Evolutionary conservation across 1,140 invertebrate genomes (phyloP), one percentile per base, ranked within the genome.

Genomic region (Gryllus bimaculatus): DNA sequence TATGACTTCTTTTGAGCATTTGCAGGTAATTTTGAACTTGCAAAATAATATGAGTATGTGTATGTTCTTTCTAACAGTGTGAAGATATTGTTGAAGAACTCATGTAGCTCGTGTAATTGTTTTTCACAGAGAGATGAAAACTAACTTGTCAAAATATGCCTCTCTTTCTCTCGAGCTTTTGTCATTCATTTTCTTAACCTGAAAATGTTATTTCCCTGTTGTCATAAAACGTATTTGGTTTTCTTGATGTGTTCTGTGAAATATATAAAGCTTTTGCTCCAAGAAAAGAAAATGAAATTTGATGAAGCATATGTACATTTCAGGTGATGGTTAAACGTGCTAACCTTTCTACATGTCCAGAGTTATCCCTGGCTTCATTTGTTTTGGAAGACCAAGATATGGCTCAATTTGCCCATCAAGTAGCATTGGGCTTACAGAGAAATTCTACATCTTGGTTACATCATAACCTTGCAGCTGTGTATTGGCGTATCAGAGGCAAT

Each of bases 401-500:
- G 47, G 39, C 78, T 74, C 78, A 89, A 82, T 93, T 93, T 87
- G 92, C 90, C 18, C 89, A 90, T 83, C 90, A 89, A 82, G 88
- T 92, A 78, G 89, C 90, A 47, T 87, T 89, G 79, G 90, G 90
- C 20, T 86, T 96, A 12, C 83, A 86, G 79, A 88, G 89, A 84
- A 95, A 96, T 85, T 90, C 87, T 74, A 91, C 91, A 3, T 95
- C 93, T 0, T 96, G 95, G 95, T 87, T 95, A 21, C 90, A 95
- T 83, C 92, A 95, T 83, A 94, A 95, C 84, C 87, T 96, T 83
- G 94, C 93, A 74, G 91, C 94, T 18, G 90, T 96, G 79, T 96
- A 94, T 87, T 96, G 94, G 95, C 88, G 94, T 77, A 91, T 93
- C 4, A 90, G 90, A 83, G 95, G 95, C 47, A 89, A 95, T 84